A percentile compares a stretch with the other conserved stretches of the same genome.
These are phyloP conservation scores for Eutolmus rufibarbis DNA, from an alignment of 2,888 invertebrate species.

Conservation along the genomic window DNA sequence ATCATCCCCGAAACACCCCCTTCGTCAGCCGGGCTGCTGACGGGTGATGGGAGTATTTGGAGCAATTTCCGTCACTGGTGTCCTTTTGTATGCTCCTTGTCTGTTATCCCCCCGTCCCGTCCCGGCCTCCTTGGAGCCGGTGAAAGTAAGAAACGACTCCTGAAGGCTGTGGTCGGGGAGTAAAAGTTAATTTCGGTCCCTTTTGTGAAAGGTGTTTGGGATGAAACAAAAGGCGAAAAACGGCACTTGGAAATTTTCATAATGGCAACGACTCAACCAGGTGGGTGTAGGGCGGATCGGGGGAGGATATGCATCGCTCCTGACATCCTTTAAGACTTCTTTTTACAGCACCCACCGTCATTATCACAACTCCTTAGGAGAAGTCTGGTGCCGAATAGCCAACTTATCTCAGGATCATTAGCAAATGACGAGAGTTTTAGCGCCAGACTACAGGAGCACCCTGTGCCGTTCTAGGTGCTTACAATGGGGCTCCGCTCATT, in stretches of 20 bases:
- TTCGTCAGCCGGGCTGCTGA: not conserved
- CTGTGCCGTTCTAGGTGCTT: not conserved
- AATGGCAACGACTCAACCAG: not conserved
- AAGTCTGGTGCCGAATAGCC: not conserved
- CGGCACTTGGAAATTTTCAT: conserved; percentile 22
- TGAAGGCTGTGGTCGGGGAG: not conserved
- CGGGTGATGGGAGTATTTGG: conserved; percentile 1
- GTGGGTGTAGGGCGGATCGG: not conserved
- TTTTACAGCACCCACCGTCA: not conserved
- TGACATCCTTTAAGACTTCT: not conserved
- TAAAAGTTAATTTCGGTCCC: conserved; percentile 8
- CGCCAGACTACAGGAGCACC: not conserved
- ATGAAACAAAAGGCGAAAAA: conserved; percentile 5
- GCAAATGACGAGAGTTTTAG: conserved; percentile 6
- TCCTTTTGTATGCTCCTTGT: not conserved
- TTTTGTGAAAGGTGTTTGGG: conserved; percentile 5
- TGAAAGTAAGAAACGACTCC: not conserved
- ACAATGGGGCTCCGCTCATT: not conserved
- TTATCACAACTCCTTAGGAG: conserved; percentile 7
- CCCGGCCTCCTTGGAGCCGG: not conserved
- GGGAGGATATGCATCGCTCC: not conserved
- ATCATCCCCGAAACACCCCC: not conserved
- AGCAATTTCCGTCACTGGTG: conserved; percentile 30
- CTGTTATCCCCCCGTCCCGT: not conserved
- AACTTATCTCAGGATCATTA: conserved; percentile 24